phyloP scores from a whole-genome alignment of 2,797 vertebrate genomes.

The Oreochromis grahami region DNA sequence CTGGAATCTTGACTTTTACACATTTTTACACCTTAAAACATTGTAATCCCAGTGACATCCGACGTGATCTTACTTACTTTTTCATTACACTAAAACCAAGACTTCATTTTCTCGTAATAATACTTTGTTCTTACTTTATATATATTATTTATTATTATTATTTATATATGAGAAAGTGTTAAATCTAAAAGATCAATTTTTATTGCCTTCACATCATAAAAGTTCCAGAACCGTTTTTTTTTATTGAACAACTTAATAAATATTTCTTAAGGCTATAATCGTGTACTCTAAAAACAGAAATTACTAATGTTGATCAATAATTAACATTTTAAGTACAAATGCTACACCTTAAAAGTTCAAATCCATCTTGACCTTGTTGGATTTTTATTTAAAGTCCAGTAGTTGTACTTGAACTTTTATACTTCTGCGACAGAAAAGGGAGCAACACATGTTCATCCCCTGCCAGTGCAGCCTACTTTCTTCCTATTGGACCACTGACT shows the following conservation, averaged over 20 bases:
- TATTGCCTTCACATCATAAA: background rate
- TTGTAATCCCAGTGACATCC: background rate
- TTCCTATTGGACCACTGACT: background rate
- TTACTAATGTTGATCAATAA: background rate
- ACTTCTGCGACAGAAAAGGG: background rate
- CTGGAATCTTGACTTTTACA: background rate
- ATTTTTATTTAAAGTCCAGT: background rate
- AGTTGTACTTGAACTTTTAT: background rate
- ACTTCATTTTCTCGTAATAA: background rate
- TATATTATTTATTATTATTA: background rate
- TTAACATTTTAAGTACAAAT: background rate
- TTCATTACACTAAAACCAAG: background rate
- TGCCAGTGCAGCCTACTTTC: background rate
- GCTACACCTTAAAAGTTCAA: background rate
- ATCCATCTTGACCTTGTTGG: background rate
- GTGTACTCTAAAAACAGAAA: background rate
- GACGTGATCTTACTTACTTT: background rate
- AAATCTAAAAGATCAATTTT: fast-evolving
- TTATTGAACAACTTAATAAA: background rate
- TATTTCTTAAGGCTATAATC: background rate
- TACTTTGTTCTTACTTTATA: background rate
- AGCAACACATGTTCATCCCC: background rate
- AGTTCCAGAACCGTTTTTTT: background rate
- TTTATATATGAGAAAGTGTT: background rate
- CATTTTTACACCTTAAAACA: background rate